phyloP scores from a whole-genome alignment of 2,113 vertebrate species.

The Ahaetulla prasina region DNA sequence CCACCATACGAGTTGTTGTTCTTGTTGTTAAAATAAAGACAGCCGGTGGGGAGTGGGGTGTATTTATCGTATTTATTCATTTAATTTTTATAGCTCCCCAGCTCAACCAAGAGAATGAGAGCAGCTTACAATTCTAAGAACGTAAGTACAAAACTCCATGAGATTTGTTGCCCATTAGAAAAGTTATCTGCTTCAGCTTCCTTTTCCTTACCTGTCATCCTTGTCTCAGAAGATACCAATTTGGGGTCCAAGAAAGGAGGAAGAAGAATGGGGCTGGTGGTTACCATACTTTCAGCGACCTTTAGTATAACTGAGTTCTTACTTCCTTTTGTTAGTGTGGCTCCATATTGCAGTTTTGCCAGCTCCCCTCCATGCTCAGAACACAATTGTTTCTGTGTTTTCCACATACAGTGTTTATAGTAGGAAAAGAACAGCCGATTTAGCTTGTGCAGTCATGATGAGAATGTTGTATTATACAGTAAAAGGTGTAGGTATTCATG shows the following conservation, averaged over 20 bases:
- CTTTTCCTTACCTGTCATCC: neutral
- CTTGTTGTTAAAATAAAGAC: neutral
- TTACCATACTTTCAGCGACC: neutral
- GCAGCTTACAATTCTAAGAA: neutral
- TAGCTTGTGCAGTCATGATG: neutral
- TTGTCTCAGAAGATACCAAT: neutral
- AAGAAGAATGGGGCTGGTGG: neutral
- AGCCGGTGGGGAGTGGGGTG: fast-evolving
- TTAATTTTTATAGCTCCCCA: neutral
- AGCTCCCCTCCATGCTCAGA: neutral
- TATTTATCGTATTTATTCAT: neutral
- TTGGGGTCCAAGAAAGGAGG: neutral
- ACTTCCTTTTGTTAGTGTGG: neutral
- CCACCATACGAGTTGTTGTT: neutral
- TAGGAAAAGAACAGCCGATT: neutral
- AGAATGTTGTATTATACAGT: neutral
- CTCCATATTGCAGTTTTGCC: neutral
- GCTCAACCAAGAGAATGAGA: neutral
- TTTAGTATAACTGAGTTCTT: neutral
- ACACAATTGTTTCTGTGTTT: neutral
- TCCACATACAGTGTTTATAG: neutral
- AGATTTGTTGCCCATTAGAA: neutral
- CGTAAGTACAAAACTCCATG: neutral
- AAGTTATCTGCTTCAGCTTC: neutral
- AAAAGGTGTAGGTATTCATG: neutral